phyloP scores from a whole-genome alignment of 2,888 invertebrate genomes.

The Parthenolecanium corni region DNA sequence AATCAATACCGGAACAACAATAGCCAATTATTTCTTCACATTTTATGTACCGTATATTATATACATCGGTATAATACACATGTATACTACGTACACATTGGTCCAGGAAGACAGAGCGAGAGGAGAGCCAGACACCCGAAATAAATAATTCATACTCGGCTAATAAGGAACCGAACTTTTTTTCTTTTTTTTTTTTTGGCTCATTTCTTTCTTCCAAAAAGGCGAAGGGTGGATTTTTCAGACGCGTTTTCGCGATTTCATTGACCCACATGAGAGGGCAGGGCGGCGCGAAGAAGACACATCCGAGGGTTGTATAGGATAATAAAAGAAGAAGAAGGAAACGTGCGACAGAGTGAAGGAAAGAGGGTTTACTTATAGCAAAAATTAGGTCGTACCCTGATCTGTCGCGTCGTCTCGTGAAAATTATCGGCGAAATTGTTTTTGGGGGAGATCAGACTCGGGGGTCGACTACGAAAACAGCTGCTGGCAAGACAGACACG shows the following conservation, averaged over 20 bases:
- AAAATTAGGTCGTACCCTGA: too few relatives aligned
- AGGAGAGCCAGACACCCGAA: neutral
- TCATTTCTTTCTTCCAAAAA: neutral
- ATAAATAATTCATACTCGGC: slow-evolving; percentile 9
- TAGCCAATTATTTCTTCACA: slow-evolving; percentile 21
- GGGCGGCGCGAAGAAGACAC: neutral
- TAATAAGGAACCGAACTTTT: slow-evolving; percentile 2
- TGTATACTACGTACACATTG: neutral
- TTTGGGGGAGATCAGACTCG: too few relatives aligned
- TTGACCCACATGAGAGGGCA: slow-evolving; percentile 6
- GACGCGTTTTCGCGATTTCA: too few relatives aligned
- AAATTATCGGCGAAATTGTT: too few relatives aligned
- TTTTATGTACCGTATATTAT: too few relatives aligned
- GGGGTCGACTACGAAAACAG: too few relatives aligned
- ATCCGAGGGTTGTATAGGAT: neutral
- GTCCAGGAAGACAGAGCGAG: neutral
- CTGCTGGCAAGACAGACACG: too few relatives aligned
- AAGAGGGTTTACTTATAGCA: too few relatives aligned
- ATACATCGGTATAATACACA: too few relatives aligned
- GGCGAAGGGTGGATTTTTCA: neutral
- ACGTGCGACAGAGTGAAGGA: neutral
- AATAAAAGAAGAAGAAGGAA: neutral
- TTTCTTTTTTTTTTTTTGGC: too few relatives aligned
- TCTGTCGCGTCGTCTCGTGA: too few relatives aligned
- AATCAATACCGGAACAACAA: slow-evolving; percentile 21